These are phyloP conservation scores for Polyploca ridens DNA, from an alignment of 2,888 invertebrate species.

Conservation along the genomic window DNA sequence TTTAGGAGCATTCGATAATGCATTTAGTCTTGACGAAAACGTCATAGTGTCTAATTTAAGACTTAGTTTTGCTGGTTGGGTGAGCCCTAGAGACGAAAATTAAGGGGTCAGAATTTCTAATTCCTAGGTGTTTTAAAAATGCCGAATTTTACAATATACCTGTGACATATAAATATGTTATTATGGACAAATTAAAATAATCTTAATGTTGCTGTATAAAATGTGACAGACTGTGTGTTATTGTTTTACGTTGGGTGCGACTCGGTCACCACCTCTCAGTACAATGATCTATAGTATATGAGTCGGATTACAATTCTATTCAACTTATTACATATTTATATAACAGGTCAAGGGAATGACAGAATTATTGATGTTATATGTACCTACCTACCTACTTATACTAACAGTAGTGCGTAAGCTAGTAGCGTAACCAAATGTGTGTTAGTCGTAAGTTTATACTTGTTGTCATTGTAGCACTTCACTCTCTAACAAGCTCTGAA, in stretches of 20 bases:
- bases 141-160: not conserved
- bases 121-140: not conserved
- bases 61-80: no score
- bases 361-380: not conserved
- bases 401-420: conserved; percentile 37
- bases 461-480: conserved; percentile 23
- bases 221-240: no score
- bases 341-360: not conserved
- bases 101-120: not conserved
- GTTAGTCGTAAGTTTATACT: conserved; percentile 44
- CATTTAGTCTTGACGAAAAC: no score
- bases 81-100: no score
- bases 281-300: not conserved
- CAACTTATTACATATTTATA: not conserved
- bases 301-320: not conserved
- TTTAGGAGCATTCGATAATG: no score
- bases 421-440: conserved; percentile 56
- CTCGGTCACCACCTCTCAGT: not conserved
- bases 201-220: not conserved
- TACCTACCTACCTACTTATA: conserved; percentile 7
- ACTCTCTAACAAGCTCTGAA: not conserved
- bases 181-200: not conserved
- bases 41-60: no score
- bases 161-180: not conserved
- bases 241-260: not conserved